Base-by-base conservation (phyloP, 2,888 invertebrate genomes). In the Girardia tigrina region DNA sequence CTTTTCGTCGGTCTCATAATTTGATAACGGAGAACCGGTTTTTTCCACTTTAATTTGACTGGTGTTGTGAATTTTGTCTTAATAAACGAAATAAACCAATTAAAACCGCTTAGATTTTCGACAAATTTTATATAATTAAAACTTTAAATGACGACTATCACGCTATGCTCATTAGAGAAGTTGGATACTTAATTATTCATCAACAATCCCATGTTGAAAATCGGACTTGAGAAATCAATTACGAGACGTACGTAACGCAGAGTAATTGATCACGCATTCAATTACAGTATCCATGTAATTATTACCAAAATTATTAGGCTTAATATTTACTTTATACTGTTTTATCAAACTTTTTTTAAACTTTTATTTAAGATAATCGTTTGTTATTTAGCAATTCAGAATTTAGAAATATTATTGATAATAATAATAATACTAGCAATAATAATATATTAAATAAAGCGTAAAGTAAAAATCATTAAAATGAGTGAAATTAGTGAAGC, bases 151-250 rank as follows among this genome's bases (percentile, higher is more conserved):
- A 56, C 23, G n/a, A 56, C n/a, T 56, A 56, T 56, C 56, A 56
- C 56, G 56, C 56, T 56, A 56, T 56, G 20, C 56, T 56, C 56
- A 56, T 56, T 56, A 56, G 56, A n/a, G 56, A 56, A 23, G 56
- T 56, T 56, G 56, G 56, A n/a, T 56, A 56, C 23, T 56, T 56
- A 56, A 56, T 56, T 56, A 56, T 56, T 56, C 56, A 56, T 56
- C n/a, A 8, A 12, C 56, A 56, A 56, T 56, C 56, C 56, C 2
- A 56, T 56, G n/a, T 56, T 56, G 56, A 4, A 56, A 56, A 56
- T 23, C 23, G 56, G 56, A 56, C 56, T 4, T 20, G 56, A 56
- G 56, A 56, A 56, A 56, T 56, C 4, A 56, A 56, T 56, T 56
- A n/a, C 56, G 4, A 56, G 4, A 56, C 56, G 56, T 56, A 56